A percentile compares a stretch with the other conserved stretches of the same genome.
These are phyloP conservation scores for Cotesia congregata DNA, from an alignment of 2,888 invertebrate genomes.

Conservation along the genomic window DNA sequence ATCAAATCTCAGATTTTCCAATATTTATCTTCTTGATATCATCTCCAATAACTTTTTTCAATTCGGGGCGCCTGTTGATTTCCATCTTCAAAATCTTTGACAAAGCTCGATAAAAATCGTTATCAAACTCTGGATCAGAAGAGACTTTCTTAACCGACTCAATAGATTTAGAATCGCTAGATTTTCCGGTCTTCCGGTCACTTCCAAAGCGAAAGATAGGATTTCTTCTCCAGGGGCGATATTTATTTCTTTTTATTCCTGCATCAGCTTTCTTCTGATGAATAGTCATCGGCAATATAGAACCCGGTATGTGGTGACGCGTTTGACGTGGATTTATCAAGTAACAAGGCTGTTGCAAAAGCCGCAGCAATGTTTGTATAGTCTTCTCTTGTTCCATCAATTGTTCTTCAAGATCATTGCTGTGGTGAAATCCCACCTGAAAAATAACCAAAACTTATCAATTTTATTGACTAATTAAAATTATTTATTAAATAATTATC, in stretches of 20 bases:
- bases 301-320: neutral
- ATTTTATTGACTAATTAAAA: conserved; percentile 10
- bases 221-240: neutral
- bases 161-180: too few species aligned
- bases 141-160: neutral
- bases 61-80: conserved; percentile 26
- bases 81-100: conserved; percentile 39
- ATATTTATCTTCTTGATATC: conserved; percentile 27
- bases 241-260: neutral
- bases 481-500: conserved; percentile 18
- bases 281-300: neutral
- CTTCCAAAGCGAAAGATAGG: neutral
- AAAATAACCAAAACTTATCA: neutral
- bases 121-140: neutral
- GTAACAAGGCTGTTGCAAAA: neutral
- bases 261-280: neutral
- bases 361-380: neutral
- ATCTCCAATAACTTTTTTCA: conserved; percentile 39
- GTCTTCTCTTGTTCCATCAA: neutral
- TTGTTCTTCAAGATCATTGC: neutral
- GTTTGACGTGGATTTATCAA: neutral
- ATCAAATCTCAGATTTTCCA: too few species aligned
- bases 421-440: neutral
- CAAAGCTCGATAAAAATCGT: conserved; percentile 44
- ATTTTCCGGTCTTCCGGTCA: too few species aligned